Evolutionary conservation across 1,140 invertebrate genomes (phyloP), one percentile per base, ranked within the genome.

Genomic region (Vollenhovia emeryi): DNA sequence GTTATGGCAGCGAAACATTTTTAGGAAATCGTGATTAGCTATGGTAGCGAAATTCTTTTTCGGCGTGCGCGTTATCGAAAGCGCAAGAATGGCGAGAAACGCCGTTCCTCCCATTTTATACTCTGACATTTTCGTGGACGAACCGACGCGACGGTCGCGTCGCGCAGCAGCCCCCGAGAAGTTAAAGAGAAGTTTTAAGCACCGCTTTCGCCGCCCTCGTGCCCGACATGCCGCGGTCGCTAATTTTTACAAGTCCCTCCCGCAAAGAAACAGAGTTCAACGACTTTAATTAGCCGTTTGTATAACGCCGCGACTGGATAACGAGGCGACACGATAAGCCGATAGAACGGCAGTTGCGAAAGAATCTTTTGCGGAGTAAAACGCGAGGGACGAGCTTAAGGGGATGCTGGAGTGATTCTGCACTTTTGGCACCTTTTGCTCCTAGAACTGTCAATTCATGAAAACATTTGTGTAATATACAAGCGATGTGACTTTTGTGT

Each of bases 181-280:
- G 0, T 21, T 5, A 24, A 78, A 50, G 78, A 71, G 8, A 73
- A 82, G n/a, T 82, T 82, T 73, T 73, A 33, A 82, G 18, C 50
- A 21, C 6, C 4, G 40, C 43, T 73, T 73, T 45, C 27, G n/a
- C 24, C 24, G 7, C 27, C 40, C 36, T 78, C 40, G n/a, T 52
- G 6, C 30, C 36, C 50, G 50, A 73, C 66, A 21, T 21, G 21
- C 0, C 6, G 36, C 24, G 30, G 6, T 57, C n/a, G 30, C 40
- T 57, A 57, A 82, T 82, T 82, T 82, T 82, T 73, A 82, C 66
- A 59, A 82, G 30, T 82, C n/a, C 45, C 36, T 21, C 21, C 2
- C 7, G 36, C 27, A 21, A 57, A 73, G 50, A 82, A 82, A 27
- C 33, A 8, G 45, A 71, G 18, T 71, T 82, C 30, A 82, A 82